Evolutionary conservation across 2,888 invertebrate genomes (phyloP).

Genomic region (Nymphalis c-album): DNA sequence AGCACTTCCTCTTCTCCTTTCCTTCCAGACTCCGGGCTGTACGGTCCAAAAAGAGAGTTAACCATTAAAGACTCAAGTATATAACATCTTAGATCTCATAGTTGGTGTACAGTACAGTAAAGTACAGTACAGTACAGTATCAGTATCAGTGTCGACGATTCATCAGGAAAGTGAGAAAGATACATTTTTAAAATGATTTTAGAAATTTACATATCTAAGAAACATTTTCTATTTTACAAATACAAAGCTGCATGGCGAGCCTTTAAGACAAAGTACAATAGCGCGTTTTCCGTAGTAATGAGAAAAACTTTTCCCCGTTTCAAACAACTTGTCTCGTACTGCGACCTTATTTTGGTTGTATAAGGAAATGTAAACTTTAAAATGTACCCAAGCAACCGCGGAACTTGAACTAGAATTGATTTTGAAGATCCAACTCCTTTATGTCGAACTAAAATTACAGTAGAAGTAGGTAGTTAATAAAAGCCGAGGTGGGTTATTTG

Average conservation of each 20-base stretch:
- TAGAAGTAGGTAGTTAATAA: too few species aligned
- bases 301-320: constrained; percentile 28
- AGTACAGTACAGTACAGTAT: too few species aligned
- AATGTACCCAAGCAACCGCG: background rate
- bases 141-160: background rate
- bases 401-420: background rate
- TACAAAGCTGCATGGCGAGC: constrained; percentile 6
- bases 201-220: constrained; percentile 5
- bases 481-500: too few species aligned
- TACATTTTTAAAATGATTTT: background rate
- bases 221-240: constrained; percentile 4
- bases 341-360: constrained; percentile 8
- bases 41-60: too few species aligned
- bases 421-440: background rate
- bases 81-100: too few species aligned
- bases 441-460: too few species aligned
- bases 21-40: too few species aligned
- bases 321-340: constrained; percentile 22
- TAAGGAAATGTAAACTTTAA: constrained; percentile 5
- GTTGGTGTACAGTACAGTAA: too few species aligned
- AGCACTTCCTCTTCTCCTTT: too few species aligned
- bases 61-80: too few species aligned
- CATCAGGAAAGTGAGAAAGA: background rate
- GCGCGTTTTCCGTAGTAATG: constrained; percentile 21
- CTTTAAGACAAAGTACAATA: constrained; percentile 22